phyloP scores from a whole-genome alignment of 1,140 invertebrate genomes.

The Drosophila saltans region DNA sequence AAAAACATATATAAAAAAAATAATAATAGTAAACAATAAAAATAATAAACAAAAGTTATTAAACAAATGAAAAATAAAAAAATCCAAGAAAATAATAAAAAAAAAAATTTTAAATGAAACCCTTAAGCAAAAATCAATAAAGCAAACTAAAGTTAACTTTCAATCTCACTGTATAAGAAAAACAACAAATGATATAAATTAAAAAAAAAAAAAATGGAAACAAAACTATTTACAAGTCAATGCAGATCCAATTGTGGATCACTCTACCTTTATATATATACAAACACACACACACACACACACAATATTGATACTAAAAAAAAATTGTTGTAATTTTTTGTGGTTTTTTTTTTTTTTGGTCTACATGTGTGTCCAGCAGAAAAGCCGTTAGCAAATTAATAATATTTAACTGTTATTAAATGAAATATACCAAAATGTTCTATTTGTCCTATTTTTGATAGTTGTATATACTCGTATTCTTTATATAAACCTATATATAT shows the following conservation, averaged over 20 bases:
- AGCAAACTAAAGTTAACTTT: constrained; percentile 74
- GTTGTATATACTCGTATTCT: constrained; percentile 55
- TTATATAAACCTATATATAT: constrained; percentile 37
- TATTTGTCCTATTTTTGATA: constrained; percentile 77
- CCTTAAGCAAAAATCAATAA: constrained; percentile 24
- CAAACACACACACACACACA: not conserved
- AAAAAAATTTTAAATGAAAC: not conserved
- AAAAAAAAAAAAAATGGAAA: constrained; percentile 35
- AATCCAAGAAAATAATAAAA: not conserved
- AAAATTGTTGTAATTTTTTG: constrained; percentile 32
- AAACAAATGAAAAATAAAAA: too few relatives aligned
- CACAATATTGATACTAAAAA: constrained; percentile 11
- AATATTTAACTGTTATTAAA: constrained; percentile 22
- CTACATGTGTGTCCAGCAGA: constrained; percentile 11
- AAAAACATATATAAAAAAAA: too few relatives aligned
- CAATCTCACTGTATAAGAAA: constrained; percentile 60
- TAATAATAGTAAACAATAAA: too few relatives aligned
- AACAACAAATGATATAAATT: constrained; percentile 11
- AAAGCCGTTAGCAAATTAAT: constrained; percentile 3
- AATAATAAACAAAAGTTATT: too few relatives aligned
- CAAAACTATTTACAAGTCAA: constrained; percentile 69
- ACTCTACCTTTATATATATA: constrained; percentile 5
- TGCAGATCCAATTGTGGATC: constrained; percentile 29
- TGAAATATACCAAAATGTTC: constrained; percentile 32
- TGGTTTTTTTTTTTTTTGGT: constrained; percentile 1